These are phyloP conservation scores for Ganaspis brasiliensis DNA, from an alignment of 2,888 invertebrate species.

Conservation along the genomic window DNA sequence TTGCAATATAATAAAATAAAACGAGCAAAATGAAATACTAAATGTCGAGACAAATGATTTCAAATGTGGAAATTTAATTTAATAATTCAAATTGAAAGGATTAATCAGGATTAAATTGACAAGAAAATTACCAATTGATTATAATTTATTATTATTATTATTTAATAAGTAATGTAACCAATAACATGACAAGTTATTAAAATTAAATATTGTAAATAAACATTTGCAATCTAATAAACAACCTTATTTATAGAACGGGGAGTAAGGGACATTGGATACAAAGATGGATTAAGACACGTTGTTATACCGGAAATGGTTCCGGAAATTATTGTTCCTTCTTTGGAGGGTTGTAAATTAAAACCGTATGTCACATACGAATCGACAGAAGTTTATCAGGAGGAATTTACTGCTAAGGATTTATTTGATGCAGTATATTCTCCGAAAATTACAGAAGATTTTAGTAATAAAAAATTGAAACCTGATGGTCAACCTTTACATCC, in stretches of 20 bases:
- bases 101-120: no score
- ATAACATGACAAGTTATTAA: neutral
- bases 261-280: slow-evolving; percentile 84
- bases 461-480: slow-evolving; percentile 86
- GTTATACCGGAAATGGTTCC: slow-evolving; percentile 94
- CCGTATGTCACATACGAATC: slow-evolving; percentile 96
- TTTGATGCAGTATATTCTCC: slow-evolving; percentile 90
- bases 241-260: slow-evolving; percentile 83
- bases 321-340: slow-evolving; percentile 94
- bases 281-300: slow-evolving; percentile 82
- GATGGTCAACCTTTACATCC: slow-evolving; percentile 88
- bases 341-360: slow-evolving; percentile 91
- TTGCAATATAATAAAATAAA: no score
- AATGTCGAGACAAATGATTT: no score
- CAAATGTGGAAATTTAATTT: no score
- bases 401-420: slow-evolving; percentile 92
- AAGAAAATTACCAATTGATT: no score
- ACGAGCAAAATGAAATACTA: no score
- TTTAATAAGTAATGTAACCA: no score
- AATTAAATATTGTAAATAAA: slow-evolving; percentile 5
- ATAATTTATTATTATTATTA: no score
- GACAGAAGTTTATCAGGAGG: slow-evolving; percentile 88
- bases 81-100: no score
- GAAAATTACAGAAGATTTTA: slow-evolving; percentile 90
- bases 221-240: neutral